These are phyloP conservation scores for Mnemiopsis leidyi DNA, from an alignment of 37 sponge, comb jelly and placozoan species.

Conservation along the genomic window DNA sequence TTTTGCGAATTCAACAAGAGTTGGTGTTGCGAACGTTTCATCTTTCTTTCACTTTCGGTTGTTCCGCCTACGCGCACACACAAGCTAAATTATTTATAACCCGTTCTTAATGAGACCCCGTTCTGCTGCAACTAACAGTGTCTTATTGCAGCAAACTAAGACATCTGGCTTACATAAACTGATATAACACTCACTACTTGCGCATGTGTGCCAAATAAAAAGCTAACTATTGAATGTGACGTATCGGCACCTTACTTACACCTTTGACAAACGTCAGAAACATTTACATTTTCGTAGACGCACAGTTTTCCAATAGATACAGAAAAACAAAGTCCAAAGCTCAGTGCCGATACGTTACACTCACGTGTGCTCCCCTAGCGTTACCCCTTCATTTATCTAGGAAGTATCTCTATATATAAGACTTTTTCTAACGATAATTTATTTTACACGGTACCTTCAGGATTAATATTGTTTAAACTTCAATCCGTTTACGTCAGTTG, in stretches of 20 bases:
- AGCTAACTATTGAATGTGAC: not conserved
- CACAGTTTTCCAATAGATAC: too few species aligned
- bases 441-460: not conserved
- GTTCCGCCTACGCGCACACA: not conserved
- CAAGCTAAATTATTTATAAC: not conserved
- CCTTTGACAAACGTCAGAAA: too few species aligned
- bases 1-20: not conserved
- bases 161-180: not conserved
- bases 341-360: too few species aligned
- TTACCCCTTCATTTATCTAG: not conserved
- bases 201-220: not conserved
- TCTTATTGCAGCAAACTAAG: not conserved
- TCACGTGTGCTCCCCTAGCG: too few species aligned
- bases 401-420: not conserved
- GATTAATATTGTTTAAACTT: not conserved
- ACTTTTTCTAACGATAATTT: not conserved
- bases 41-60: not conserved
- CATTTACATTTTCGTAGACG: too few species aligned
- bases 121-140: not conserved
- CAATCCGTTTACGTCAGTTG: not conserved
- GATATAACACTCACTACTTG: not conserved
- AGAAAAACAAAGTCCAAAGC: too few species aligned
- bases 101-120: not conserved
- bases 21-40: not conserved
- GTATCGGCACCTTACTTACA: not conserved